These are phyloP conservation scores for Zaprionus davidi DNA, from an alignment of 1,140 invertebrate species.

Conservation along the genomic window DNA sequence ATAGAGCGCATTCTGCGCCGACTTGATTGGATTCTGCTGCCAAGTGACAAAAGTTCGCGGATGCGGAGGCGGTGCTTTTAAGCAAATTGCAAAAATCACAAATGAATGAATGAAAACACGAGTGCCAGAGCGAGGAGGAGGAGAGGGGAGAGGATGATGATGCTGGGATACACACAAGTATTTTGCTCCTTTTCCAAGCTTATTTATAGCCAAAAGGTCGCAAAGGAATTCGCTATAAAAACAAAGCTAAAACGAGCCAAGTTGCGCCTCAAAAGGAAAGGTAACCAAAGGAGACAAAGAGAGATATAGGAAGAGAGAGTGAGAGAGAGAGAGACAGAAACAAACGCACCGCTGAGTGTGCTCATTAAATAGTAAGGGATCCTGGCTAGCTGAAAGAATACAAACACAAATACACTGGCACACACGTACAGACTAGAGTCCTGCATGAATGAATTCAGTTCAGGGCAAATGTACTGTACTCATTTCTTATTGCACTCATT, in stretches of 20 bases:
- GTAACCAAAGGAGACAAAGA: background rate
- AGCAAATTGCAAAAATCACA: conserved; percentile 56
- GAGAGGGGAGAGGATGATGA: background rate
- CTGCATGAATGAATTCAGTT: background rate
- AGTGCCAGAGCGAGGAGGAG: background rate
- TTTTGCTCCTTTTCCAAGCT: background rate
- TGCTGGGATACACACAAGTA: background rate
- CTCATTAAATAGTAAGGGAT: conserved; percentile 71
- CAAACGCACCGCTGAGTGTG: conserved; percentile 43
- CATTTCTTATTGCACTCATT: too few relatives aligned
- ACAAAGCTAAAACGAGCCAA: conserved; percentile 33
- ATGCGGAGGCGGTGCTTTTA: conserved; percentile 44
- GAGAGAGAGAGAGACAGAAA: background rate
- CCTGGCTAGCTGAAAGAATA: conserved; percentile 6
- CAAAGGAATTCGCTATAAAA: background rate
- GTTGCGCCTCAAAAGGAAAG: background rate
- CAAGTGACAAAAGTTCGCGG: conserved; percentile 27
- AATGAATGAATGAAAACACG: conserved; percentile 22
- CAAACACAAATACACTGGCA: background rate
- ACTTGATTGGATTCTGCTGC: conserved; percentile 21
- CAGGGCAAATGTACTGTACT: too few relatives aligned
- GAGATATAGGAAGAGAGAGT: background rate
- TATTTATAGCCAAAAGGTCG: conserved; percentile 65
- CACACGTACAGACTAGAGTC: background rate
- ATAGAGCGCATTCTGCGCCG: conserved; percentile 8